Base-by-base conservation (phyloP, 2,113 vertebrate genomes). In the Lethenteron reissneri region DNA sequence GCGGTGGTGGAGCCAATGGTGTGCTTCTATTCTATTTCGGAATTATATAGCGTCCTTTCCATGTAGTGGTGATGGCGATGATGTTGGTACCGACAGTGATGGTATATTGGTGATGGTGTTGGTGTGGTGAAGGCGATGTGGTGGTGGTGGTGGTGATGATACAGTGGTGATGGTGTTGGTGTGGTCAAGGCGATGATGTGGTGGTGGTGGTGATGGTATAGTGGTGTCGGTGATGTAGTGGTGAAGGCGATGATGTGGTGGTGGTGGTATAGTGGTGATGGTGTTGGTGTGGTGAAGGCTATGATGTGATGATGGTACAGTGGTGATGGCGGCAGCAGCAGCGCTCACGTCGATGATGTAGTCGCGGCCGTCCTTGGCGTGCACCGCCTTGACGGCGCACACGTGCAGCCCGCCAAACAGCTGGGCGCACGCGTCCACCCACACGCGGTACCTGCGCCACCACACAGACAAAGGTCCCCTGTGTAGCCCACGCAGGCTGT, bases 341-440 rank as follows among this genome's bases (percentile, higher is more conserved):
- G 72, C 4, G 64, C 80, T 79, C 72, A 92, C 88, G 87, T 92
- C 88, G 72, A 89, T 92, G 71, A 92, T 89, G 80, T 90, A 86
- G 78, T 92, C 88, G 70, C 79, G 83, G 62, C 88, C 88, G 2
- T 92, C 87, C 80, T 90, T 92, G 70, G 88, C 88, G 57, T 90
- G 88, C 2, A 92, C 77, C 1, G 87, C 88, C 75, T 92, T 87
- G 62, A 92, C 87, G 2, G 88, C 88, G 14, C 88, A 92, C 75
- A 92, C 89, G 73, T 92, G 88, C 74, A 90, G 78, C 19, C 88
- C 88, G 57, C 88, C 88, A 75, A 90, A 92, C 70, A 92, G 84
- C 74, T 89, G 85, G 0, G 88, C 84, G 76, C 88, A 90, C 1
- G 83, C 81, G 72, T 92, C 87, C 71, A 89, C 88, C 88, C 88